Evolutionary conservation across 2,113 vertebrate species (phyloP).

Genomic region (Hyla sarda): DNA sequence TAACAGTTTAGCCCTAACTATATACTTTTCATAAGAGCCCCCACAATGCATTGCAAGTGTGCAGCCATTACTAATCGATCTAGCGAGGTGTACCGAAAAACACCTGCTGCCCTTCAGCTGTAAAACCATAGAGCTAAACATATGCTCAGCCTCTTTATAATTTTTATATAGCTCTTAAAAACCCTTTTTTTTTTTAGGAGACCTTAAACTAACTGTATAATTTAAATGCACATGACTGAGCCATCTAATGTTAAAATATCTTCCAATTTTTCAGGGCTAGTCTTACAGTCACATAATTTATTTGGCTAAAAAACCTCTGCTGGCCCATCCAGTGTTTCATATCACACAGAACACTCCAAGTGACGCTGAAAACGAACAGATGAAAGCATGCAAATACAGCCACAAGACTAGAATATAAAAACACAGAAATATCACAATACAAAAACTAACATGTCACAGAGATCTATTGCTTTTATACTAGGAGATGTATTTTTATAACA

Average conservation of each 20-base stretch:
- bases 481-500: too few relatives aligned
- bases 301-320: not conserved
- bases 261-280: not conserved
- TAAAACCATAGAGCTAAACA: not conserved
- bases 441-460: not conserved
- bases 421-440: not conserved
- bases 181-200: too few relatives aligned
- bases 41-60: not conserved
- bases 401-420: not conserved
- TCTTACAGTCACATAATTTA: not conserved
- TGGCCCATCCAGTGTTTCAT: not conserved
- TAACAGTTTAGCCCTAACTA: too few relatives aligned
- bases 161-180: too few relatives aligned
- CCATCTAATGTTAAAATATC: not conserved
- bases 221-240: not conserved
- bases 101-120: not conserved
- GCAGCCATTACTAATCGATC: not conserved
- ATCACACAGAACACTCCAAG: not conserved
- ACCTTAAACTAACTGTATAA: not conserved
- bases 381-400: constrained; percentile 13
- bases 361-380: not conserved
- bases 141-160: not conserved
- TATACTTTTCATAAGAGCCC: too few relatives aligned
- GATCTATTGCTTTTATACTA: not conserved
- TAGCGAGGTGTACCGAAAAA: not conserved